Conservation (phyloP, 2,888 invertebrate genomes). For the Allacma fusca region DNA sequence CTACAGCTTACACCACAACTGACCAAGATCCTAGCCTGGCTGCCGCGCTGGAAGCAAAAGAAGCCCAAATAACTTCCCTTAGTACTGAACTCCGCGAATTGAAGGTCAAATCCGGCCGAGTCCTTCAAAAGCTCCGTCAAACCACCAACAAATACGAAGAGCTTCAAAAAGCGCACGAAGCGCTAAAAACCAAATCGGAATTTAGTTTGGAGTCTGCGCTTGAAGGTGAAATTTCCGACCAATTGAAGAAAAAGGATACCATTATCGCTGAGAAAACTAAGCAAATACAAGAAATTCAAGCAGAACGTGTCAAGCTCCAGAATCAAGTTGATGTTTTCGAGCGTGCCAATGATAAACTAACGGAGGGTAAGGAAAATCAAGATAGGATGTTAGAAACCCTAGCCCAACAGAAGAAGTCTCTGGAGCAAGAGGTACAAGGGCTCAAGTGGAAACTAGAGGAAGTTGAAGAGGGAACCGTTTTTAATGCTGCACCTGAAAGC, state of each 20-base stretch:
- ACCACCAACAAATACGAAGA: conserved; percentile 71
- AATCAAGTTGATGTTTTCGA: conserved; percentile 79
- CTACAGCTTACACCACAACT: conserved; percentile 40
- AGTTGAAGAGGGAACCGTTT: conserved; percentile 31
- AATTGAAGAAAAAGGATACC: conserved; percentile 66
- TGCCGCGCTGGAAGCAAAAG: not conserved
- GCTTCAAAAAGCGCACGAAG: conserved; percentile 58
- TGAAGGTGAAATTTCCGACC: conserved; percentile 79
- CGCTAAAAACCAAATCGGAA: conserved; percentile 68
- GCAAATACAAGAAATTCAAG: conserved; percentile 71
- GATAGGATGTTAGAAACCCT: conserved; percentile 78
- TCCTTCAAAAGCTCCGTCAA: conserved; percentile 84
- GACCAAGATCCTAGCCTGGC: not conserved
- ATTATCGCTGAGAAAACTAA: conserved; percentile 73
- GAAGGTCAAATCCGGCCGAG: conserved; percentile 78
- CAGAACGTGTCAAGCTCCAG: conserved; percentile 74
- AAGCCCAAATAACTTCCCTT: conserved; percentile 62
- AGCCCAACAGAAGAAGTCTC: conserved; percentile 76
- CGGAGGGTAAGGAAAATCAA: conserved; percentile 82
- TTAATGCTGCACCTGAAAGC: not conserved
- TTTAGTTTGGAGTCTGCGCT: conserved; percentile 77
- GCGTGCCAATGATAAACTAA: conserved; percentile 77
- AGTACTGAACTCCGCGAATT: conserved; percentile 72
- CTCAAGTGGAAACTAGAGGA: conserved; percentile 63
- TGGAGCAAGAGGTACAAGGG: conserved; percentile 72